Evolutionary conservation across 2,113 vertebrate genomes (phyloP).

Genomic region (Pluvianellus socialis): DNA sequence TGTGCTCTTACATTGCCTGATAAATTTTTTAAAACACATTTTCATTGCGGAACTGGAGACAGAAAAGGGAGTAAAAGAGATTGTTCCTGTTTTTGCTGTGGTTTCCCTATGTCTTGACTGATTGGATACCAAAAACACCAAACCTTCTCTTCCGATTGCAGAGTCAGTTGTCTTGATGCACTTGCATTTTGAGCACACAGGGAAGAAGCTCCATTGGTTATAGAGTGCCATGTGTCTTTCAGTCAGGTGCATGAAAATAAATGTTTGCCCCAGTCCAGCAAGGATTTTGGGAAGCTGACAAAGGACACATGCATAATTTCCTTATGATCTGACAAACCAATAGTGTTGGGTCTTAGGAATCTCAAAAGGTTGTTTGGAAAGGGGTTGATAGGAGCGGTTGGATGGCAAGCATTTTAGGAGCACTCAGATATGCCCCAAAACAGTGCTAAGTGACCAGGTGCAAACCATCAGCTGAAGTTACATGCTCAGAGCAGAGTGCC

Average conservation of each 20-base stretch:
- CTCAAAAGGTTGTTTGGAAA: not conserved
- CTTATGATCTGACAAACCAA: not conserved
- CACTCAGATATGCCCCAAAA: not conserved
- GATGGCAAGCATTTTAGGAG: not conserved
- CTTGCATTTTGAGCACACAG: not conserved
- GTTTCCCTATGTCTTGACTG: not conserved
- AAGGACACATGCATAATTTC: not conserved
- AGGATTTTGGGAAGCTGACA: not conserved
- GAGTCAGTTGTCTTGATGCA: not conserved
- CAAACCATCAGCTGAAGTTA: not conserved
- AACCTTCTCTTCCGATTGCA: not conserved
- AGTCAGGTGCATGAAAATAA: not conserved
- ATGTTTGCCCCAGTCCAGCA: not conserved
- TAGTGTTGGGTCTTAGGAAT: not conserved
- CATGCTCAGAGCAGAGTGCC: not conserved
- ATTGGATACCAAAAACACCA: not conserved
- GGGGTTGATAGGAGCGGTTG: not conserved
- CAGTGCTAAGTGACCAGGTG: not conserved
- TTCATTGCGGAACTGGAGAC: not conserved
- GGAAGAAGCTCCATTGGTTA: not conserved
- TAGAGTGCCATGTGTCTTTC: not conserved
- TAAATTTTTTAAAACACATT: not conserved
- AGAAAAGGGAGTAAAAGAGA: not conserved
- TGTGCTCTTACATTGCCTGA: not conserved
- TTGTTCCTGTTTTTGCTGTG: not conserved